Evolutionary conservation across 1,140 invertebrate species (phyloP).

Genomic region (Augochlora pura): DNA sequence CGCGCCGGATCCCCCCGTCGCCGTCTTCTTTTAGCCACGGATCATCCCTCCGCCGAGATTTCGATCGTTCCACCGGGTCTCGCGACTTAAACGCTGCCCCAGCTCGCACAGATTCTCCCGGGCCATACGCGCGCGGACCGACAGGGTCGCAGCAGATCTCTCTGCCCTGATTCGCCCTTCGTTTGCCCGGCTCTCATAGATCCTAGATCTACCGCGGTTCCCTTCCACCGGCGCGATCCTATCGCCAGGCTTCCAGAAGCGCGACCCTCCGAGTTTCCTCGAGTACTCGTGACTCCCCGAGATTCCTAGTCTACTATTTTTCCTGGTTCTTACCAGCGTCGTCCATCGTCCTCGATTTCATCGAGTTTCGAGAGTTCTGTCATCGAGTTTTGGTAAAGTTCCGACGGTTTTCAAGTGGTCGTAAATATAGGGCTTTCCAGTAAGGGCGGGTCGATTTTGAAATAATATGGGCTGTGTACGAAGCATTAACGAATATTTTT

Average conservation of each 20-base stretch:
- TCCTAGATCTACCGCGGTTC: neutral
- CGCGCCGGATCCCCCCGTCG: neutral
- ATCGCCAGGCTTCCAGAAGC: neutral
- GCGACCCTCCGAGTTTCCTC: too few species aligned
- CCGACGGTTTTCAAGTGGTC: too few species aligned
- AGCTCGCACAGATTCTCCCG: constrained; percentile 20
- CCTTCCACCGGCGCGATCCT: neutral
- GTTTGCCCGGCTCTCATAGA: neutral
- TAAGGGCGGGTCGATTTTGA: too few species aligned
- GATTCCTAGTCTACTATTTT: too few species aligned
- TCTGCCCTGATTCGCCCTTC: neutral
- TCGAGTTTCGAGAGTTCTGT: too few species aligned
- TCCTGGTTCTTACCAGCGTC: too few species aligned
- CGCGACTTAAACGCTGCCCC: neutral
- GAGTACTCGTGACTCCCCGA: too few species aligned
- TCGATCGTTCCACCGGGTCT: neutral
- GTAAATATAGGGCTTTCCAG: too few species aligned
- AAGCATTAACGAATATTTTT: too few species aligned
- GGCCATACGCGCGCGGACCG: neutral
- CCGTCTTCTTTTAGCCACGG: neutral
- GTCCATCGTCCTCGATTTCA: too few species aligned
- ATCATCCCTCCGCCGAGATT: neutral
- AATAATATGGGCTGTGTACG: too few species aligned
- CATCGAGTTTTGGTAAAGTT: too few species aligned
- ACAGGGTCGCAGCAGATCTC: constrained; percentile 12